Evolutionary conservation across 2,888 invertebrate species (phyloP).

Genomic region (Agrilus mali): DNA sequence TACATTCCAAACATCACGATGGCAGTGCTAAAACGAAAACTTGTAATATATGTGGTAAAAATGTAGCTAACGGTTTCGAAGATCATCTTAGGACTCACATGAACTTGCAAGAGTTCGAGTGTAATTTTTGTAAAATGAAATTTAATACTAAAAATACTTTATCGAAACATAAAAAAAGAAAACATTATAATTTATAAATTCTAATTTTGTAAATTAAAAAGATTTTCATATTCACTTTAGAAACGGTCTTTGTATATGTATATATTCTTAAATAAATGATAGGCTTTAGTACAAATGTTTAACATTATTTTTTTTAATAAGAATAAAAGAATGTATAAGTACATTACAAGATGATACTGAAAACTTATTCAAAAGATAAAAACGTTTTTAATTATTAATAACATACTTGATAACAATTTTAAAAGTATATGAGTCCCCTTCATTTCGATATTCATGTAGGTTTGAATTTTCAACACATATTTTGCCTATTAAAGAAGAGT

Average conservation of each 20-base stretch:
- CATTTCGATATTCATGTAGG: too few relatives aligned
- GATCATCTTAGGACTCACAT: slow-evolving; percentile 30
- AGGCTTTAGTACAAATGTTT: too few relatives aligned
- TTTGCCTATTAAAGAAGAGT: too few relatives aligned
- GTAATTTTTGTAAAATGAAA: slow-evolving; percentile 24
- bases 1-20: slow-evolving; percentile 30
- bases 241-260: too few relatives aligned
- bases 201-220: slow-evolving; percentile 13
- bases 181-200: slow-evolving; percentile 17
- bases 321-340: too few relatives aligned
- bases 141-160: slow-evolving; percentile 30
- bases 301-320: too few relatives aligned
- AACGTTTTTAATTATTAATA: background rate
- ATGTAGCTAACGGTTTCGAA: slow-evolving; percentile 25
- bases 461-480: too few relatives aligned
- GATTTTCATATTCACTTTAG: too few relatives aligned
- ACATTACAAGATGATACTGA: too few relatives aligned
- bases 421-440: too few relatives aligned
- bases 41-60: slow-evolving; percentile 30
- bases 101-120: slow-evolving; percentile 29
- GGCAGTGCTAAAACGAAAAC: slow-evolving; percentile 23
- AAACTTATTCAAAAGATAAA: too few relatives aligned
- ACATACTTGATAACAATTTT: background rate
- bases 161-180: slow-evolving; percentile 28
- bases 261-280: too few relatives aligned